phyloP scores from a whole-genome alignment of 1,140 invertebrate species.

The Drosophila serrata region DNA sequence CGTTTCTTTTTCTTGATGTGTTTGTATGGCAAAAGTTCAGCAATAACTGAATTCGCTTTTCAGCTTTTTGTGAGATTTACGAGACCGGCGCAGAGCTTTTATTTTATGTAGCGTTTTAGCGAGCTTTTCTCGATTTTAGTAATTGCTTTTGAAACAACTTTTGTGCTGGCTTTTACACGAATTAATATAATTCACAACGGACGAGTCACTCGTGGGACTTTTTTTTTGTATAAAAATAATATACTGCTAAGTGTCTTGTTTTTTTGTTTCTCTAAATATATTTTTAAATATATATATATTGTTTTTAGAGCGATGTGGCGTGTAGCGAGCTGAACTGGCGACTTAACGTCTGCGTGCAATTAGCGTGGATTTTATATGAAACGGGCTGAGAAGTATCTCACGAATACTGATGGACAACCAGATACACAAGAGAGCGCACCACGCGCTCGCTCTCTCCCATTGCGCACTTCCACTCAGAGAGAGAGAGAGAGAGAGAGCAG shows the following conservation, averaged over 20 bases:
- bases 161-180: constrained; percentile 43
- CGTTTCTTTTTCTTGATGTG: constrained; percentile 30
- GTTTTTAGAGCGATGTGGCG: constrained; percentile 39
- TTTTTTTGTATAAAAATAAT: constrained; percentile 52
- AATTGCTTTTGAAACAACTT: constrained; percentile 26
- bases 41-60: constrained; percentile 74
- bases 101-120: constrained; percentile 11
- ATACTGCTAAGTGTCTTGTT: constrained; percentile 37
- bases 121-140: constrained; percentile 46
- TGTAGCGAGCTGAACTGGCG: constrained; percentile 74
- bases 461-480: constrained; percentile 15
- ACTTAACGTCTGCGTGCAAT: constrained; percentile 81
- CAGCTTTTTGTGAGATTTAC: constrained; percentile 67
- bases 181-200: constrained; percentile 70
- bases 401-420: constrained; percentile 15
- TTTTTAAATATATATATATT: constrained; percentile 17
- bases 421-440: constrained; percentile 25
- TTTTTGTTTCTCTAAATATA: constrained; percentile 23
- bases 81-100: constrained; percentile 81
- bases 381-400: constrained; percentile 47
- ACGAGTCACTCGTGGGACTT: no score
- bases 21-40: constrained; percentile 77
- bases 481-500: background rate
- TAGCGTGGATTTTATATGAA: constrained; percentile 70
- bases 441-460: constrained; percentile 1